phyloP scores from a whole-genome alignment of 2,797 vertebrate species.

The Simalia tracyae region DNA sequence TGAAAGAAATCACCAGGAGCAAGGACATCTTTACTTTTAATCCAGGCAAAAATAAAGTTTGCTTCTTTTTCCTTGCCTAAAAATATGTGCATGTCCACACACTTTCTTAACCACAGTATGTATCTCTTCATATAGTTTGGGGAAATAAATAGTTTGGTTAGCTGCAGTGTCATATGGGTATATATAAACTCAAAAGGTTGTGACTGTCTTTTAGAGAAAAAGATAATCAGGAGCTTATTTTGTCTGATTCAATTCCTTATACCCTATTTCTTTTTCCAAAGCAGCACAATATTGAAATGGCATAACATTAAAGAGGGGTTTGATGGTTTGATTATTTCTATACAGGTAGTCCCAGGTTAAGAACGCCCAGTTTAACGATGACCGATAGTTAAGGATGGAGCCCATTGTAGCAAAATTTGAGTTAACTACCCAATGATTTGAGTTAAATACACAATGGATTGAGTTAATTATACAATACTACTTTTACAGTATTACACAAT shows the following conservation, averaged over 20 bases:
- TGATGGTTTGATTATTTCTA: constrained; percentile 40
- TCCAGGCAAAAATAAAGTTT: neutral
- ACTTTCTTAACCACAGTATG: neutral
- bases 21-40: neutral
- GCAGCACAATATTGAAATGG: constrained; percentile 40
- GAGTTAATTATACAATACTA: too few species aligned
- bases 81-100: fast-evolving
- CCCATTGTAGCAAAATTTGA: too few species aligned
- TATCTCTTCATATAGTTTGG: neutral
- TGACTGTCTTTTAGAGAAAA: constrained; percentile 15
- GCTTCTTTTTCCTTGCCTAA: fast-evolving
- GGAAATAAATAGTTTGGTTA: neutral
- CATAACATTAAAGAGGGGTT: constrained; percentile 10
- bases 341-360: too few species aligned
- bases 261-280: constrained; percentile 41
- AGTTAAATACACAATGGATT: too few species aligned
- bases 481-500: too few species aligned
- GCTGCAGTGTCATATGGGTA: neutral
- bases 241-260: constrained; percentile 41
- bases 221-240: neutral
- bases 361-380: too few species aligned
- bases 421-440: too few species aligned
- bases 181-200: neutral
- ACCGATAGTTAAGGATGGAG: too few species aligned
- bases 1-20: neutral